phyloP scores from a whole-genome alignment of 2,888 invertebrate species.

The Phyto melanocephala region DNA sequence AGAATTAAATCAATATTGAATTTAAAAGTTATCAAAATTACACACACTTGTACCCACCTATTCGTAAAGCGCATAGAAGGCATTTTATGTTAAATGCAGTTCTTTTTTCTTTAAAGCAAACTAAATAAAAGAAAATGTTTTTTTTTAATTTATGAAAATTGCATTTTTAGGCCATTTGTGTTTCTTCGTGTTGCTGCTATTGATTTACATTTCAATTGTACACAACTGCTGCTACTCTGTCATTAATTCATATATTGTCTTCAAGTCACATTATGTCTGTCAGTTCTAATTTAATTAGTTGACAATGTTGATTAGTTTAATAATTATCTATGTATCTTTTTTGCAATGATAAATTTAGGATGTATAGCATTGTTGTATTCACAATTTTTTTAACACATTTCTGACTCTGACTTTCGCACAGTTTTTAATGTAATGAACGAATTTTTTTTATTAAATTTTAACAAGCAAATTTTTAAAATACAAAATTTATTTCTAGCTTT shows the following conservation, averaged over 20 bases:
- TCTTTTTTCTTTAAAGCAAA: conserved; percentile 38
- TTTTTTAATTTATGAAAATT: conserved; percentile 25
- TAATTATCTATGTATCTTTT: too few species aligned
- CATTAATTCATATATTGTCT: conserved; percentile 7
- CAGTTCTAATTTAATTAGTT: conserved; percentile 59
- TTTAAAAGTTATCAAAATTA: not conserved
- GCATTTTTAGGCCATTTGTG: conserved; percentile 51
- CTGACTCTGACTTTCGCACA: too few species aligned
- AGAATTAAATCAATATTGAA: conserved; percentile 33
- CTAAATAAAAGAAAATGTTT: conserved; percentile 39
- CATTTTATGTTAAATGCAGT: conserved; percentile 48
- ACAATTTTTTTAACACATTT: too few species aligned
- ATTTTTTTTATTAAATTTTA: not conserved
- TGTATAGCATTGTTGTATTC: too few species aligned
- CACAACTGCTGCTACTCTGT: conserved; percentile 18
- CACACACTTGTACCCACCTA: conserved; percentile 62
- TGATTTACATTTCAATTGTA: not conserved
- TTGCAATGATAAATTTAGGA: too few species aligned
- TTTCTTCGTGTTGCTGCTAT: conserved; percentile 3
- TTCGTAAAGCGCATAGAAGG: conserved; percentile 65
- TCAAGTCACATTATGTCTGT: conserved; percentile 9
- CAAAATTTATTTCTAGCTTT: not conserved
- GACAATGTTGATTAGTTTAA: not conserved
- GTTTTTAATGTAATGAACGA: not conserved
- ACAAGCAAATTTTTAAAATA: not conserved